Evolutionary conservation across 2,113 vertebrate genomes (phyloP).

Genomic region (Sigmodon hispidus): DNA sequence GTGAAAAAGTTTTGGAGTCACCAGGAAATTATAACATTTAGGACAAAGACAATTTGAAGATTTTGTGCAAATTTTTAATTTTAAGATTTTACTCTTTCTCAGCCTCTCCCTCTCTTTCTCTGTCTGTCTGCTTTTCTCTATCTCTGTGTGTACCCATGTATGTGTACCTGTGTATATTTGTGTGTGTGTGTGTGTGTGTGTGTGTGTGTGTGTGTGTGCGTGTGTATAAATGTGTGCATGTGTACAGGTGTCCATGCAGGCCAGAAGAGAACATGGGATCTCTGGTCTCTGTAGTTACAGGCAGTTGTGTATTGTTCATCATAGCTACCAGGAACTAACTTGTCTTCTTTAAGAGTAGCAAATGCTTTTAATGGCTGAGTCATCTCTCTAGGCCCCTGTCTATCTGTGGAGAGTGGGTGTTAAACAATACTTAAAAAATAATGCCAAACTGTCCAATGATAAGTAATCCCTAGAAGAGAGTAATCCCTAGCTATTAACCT

Average conservation of each 20-base stretch:
- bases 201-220: background rate
- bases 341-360: background rate
- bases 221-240: background rate
- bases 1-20: background rate
- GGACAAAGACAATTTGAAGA: background rate
- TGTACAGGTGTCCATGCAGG: background rate
- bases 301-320: background rate
- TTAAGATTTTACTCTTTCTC: background rate
- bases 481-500: background rate
- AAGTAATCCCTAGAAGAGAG: background rate
- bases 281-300: background rate
- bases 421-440: background rate
- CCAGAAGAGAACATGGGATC: background rate
- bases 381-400: background rate
- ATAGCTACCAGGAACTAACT: background rate
- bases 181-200: background rate
- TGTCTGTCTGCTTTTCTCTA: background rate
- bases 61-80: background rate
- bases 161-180: no score
- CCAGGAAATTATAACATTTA: background rate
- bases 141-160: background rate
- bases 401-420: background rate
- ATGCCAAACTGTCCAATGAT: background rate
- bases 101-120: background rate
- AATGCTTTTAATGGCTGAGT: background rate